A percentile compares a stretch with the other conserved stretches of the same genome.
Evolutionary conservation across 2,797 vertebrate genomes (phyloP).

Genomic region (Lacerta bilineata): DNA sequence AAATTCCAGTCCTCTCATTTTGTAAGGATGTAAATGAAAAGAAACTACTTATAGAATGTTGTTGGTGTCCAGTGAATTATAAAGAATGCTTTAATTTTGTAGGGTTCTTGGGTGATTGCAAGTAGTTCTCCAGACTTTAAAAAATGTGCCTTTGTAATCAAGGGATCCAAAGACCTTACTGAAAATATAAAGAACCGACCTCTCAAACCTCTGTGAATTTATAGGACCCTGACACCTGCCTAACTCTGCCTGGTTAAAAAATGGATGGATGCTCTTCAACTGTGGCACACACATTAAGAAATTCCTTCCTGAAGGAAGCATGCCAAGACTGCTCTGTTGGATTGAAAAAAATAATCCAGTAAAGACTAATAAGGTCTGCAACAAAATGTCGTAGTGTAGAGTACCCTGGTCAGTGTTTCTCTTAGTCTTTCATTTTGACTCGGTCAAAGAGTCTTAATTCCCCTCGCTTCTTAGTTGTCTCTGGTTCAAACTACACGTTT

Average conservation of each 20-base stretch:
- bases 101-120: fast-evolving
- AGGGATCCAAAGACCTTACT: neutral
- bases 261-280: neutral
- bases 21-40: constrained; percentile 40
- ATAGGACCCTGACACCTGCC: too few species aligned
- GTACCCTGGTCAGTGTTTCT: neutral
- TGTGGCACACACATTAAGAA: too few species aligned
- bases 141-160: neutral
- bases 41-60: constrained; percentile 24
- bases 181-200: too few species aligned
- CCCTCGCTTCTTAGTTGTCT: too few species aligned
- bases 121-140: neutral
- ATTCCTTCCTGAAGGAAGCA: neutral
- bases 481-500: too few species aligned
- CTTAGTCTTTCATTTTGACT: neutral
- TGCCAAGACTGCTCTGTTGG: neutral
- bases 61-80: constrained; percentile 32
- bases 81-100: neutral
- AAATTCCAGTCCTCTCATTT: constrained; percentile 50
- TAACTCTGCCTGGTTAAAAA: neutral
- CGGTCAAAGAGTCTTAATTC: too few species aligned
- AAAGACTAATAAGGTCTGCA: neutral
- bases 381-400: neutral
- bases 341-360: neutral
- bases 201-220: too few species aligned